Evolutionary conservation across 2,888 invertebrate genomes (phyloP).

Genomic region (Entomobrya multifasciata): DNA sequence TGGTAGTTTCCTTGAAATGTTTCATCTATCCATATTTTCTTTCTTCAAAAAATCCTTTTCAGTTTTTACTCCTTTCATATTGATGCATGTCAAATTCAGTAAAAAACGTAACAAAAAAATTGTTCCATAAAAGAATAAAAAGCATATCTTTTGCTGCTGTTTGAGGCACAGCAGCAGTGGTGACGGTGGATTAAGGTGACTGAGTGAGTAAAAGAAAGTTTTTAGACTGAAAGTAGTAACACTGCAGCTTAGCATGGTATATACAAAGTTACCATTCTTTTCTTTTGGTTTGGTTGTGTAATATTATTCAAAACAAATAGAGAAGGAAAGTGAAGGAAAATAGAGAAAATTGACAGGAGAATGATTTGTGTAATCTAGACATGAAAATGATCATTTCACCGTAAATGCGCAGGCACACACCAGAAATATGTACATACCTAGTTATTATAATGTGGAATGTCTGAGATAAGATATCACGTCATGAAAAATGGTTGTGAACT

Average conservation of each 20-base stretch:
- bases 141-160: neutral
- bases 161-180: neutral
- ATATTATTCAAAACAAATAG: constrained; percentile 15
- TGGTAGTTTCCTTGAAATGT: neutral
- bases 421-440: neutral
- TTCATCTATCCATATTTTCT: neutral
- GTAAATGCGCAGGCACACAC: neutral
- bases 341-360: constrained; percentile 69
- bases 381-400: constrained; percentile 67
- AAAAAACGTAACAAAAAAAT: constrained; percentile 9
- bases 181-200: neutral
- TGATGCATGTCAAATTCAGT: constrained; percentile 60
- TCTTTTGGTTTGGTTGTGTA: neutral
- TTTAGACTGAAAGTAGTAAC: neutral
- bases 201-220: neutral
- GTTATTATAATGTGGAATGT: constrained; percentile 13
- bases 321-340: neutral
- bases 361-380: constrained; percentile 75
- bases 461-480: neutral
- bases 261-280: neutral
- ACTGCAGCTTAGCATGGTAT: neutral
- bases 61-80: constrained; percentile 23
- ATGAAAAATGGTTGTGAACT: neutral
- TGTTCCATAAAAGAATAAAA: neutral
- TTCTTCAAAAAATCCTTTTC: neutral